Conservation (phyloP, 1,140 invertebrate species). For the Kradibia gibbosae region DNA sequence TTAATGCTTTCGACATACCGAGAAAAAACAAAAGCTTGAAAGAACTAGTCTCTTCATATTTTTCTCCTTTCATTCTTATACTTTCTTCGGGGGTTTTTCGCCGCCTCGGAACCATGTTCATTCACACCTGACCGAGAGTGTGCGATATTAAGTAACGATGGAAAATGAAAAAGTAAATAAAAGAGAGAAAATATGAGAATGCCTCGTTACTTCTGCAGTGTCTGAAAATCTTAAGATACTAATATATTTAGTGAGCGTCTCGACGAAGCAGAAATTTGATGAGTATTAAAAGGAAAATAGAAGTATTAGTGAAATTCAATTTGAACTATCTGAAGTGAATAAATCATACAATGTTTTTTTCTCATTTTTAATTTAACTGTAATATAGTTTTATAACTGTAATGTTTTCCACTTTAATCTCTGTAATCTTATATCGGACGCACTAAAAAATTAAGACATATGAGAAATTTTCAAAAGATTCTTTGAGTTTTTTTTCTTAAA, state of each 20-base stretch:
- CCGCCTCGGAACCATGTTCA: neutral
- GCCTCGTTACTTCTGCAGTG: neutral
- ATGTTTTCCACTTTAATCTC: no score
- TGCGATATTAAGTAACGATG: neutral
- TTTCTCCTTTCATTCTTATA: neutral
- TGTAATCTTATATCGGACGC: no score
- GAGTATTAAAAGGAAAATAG: slow-evolving; percentile 1
- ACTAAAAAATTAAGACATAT: no score
- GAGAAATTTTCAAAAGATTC: no score
- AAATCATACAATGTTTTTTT: no score
- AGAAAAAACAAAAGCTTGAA: slow-evolving; percentile 31
- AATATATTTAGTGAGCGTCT: slow-evolving; percentile 32
- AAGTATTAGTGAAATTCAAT: no score
- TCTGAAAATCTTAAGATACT: neutral
- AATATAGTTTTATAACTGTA: no score
- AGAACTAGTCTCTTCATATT: neutral
- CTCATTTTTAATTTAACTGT: no score
- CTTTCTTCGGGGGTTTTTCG: slow-evolving; percentile 4
- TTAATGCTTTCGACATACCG: slow-evolving; percentile 44
- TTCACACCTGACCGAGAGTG: neutral
- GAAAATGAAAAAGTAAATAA: neutral
- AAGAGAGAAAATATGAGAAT: neutral
- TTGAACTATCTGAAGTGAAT: no score
- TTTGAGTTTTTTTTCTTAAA: no score
- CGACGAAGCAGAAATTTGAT: slow-evolving; percentile 19